Evolutionary conservation across 2,113 vertebrate species (phyloP), one percentile per base, ranked within the genome.

Genomic region (Cyprinodon tularosa): DNA sequence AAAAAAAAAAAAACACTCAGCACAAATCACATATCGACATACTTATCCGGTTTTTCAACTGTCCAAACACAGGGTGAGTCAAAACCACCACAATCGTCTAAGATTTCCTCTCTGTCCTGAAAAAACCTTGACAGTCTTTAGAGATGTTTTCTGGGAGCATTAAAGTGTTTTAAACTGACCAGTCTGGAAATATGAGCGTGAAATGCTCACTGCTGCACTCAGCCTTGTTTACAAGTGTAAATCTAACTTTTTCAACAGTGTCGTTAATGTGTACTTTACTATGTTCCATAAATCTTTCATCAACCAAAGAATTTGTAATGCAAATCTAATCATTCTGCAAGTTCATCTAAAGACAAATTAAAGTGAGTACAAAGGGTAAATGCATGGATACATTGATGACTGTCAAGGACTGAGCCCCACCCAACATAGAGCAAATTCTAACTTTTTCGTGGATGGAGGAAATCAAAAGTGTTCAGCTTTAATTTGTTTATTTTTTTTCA

Each of bases 61-160:
- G 83, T 89, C 84, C 81, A 88, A 91, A 90, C 85, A 88, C 14
- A 17, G 36, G 50, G 82, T 68, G 85, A 91, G 53, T 78, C 66
- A 74, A 86, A 86, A 78, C 68, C 20, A 40, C 69, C 59, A 64
- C 70, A 68, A 81, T 60, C 74, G 11, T 90, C 88, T 84, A 64
- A 66, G 15, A 20, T 88, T 88, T 79, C 69, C 59, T 68, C 77
- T 64, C 64, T 59, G 82, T 80, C 85, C 81, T 83, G 73, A 72
- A 81, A 80, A 83, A 62, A 78, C 79, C 79, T 77, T 39, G 4
- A 12, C 17, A 15, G 45, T 17, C 37, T 70, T 66, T 68, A 60
- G 61, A 72, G 38, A 57, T 57, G 20, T n/a, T 57, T 57, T 20
- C 9, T 57, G 20, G 50, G 50, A 57, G 17, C 50, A 57, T 60